Evolutionary conservation across 2,797 vertebrate genomes (phyloP), one percentile per base, ranked within the genome.

Genomic region (Tenualosa ilisha): DNA sequence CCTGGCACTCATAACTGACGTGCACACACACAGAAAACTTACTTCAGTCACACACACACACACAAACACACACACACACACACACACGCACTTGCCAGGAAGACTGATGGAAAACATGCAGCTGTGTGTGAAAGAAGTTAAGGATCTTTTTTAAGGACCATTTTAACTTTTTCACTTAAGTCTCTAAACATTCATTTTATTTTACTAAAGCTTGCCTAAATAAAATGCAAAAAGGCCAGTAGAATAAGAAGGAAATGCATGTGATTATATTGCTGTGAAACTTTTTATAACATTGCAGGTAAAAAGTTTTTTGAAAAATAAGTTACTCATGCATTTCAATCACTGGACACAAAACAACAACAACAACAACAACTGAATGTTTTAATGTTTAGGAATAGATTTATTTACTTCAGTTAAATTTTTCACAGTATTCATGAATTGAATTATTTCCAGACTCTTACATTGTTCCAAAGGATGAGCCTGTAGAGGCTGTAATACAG

Each of bases 131-230:
- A 37, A 37, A 72, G 26, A 37, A 63, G 59, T 72, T 37, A 72
- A 37, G 31, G n/a, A 24, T 63, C 59, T 72, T 72, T 65, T 72
- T 72, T 72, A 37, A 72, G 65, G 65, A 6, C 26, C 65, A 72
- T 72, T 31, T 72, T 72, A 31, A 72, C 65, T 72, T 31, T 68
- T 68, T 68, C 3, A 13, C n/a, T 37, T 12, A 12, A 40, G 65
- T 6, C 15, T 40, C 26, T 17, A 31, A 40, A 37, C 37, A 72
- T 37, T 68, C 9, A 9, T 24, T 24, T 24, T n/a, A n/a, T n/a
- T 63, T 63, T 63, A 63, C 6, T 24, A 7, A 63, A 9, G 12
- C 24, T 31, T 3, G 11, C 37, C 26, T 1, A 72, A 40, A 15
- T 37, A 37, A 37, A 72, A 72, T 13, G 3, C 65, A 3, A 26